A percentile compares a stretch with the other conserved stretches of the same genome.
These are phyloP conservation scores for Aspidiotus rigidus DNA, from an alignment of 2,888 invertebrate species.

Conservation along the genomic window DNA sequence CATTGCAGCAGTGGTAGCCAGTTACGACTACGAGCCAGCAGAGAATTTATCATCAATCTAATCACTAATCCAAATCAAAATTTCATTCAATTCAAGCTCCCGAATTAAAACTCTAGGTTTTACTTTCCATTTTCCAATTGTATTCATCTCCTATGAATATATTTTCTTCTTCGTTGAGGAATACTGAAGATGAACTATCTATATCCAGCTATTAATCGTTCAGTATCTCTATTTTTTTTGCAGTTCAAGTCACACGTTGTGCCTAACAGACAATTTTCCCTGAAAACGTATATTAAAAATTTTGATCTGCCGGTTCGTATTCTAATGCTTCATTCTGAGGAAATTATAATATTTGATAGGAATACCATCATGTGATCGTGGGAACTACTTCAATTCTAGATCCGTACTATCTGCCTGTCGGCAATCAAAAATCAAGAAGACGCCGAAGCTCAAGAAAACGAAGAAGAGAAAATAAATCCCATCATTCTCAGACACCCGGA, in stretches of 20 bases:
- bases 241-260: background rate
- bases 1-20: too few relatives aligned
- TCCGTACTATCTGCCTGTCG: background rate
- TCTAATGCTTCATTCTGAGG: background rate
- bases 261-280: background rate
- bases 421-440: background rate
- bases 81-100: too few relatives aligned
- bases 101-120: too few relatives aligned
- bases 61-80: too few relatives aligned
- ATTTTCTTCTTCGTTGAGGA: too few relatives aligned
- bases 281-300: background rate
- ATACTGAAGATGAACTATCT: background rate
- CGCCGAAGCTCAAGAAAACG: background rate
- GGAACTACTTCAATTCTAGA: background rate
- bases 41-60: too few relatives aligned
- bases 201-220: background rate
- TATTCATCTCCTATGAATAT: too few relatives aligned
- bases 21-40: too few relatives aligned
- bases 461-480: background rate
- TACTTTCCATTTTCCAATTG: too few relatives aligned
- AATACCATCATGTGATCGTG: background rate
- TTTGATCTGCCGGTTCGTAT: background rate
- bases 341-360: background rate
- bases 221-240: background rate
- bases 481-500: background rate